These are phyloP conservation scores for Glomeris maerens DNA, from an alignment of 1,140 invertebrate genomes.

Conservation along the genomic window DNA sequence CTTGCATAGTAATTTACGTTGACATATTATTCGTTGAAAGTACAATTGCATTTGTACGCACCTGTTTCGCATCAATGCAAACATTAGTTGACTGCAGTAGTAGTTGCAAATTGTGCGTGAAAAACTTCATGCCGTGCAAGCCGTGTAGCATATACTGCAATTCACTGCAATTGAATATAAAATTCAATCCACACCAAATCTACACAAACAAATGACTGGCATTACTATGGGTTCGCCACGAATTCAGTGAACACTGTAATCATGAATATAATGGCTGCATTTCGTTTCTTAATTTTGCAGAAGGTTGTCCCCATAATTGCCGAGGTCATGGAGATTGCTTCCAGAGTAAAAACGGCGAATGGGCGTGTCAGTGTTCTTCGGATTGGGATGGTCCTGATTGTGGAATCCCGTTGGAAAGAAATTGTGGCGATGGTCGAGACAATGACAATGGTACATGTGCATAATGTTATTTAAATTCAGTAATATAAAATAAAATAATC, in stretches of 20 bases:
- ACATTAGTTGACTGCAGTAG: too few species aligned
- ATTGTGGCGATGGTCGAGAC: conserved; percentile 80
- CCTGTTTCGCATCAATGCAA: too few species aligned
- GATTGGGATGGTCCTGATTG: conserved; percentile 90
- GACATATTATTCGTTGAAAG: too few species aligned
- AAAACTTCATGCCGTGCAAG: too few species aligned
- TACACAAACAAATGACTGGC: too few species aligned
- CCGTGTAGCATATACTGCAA: too few species aligned
- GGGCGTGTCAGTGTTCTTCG: conserved; percentile 83
- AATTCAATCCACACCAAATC: too few species aligned
- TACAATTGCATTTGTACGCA: too few species aligned
- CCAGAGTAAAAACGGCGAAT: conserved; percentile 51
- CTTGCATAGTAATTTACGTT: too few species aligned
- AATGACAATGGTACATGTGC: conserved; percentile 77
- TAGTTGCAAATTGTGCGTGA: too few species aligned
- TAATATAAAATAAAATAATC: background rate
- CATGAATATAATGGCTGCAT: conserved; percentile 4
- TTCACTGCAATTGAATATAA: too few species aligned
- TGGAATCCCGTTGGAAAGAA: conserved; percentile 72
- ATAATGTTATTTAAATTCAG: background rate
- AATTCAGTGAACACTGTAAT: background rate
- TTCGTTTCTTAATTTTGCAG: conserved; percentile 27
- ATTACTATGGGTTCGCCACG: background rate
- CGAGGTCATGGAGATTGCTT: conserved; percentile 80
- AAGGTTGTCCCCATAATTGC: conserved; percentile 80